Base-by-base conservation (phyloP, 37 sponge, comb jelly and placozoan species). In the Dysidea cf. avara region DNA sequence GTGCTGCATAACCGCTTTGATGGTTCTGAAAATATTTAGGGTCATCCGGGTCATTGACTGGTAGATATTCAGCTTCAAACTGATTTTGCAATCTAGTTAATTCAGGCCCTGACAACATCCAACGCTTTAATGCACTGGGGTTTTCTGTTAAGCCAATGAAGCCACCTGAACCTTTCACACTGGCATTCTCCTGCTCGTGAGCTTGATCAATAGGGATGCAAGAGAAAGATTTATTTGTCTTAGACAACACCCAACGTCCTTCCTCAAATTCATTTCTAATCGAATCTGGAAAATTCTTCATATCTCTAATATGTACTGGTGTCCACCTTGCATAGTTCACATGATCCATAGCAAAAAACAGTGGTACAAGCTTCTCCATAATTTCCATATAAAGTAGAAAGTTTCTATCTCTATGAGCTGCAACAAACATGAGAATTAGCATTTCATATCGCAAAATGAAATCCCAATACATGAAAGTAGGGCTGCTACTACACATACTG, bases 381-480 rank as follows among this genome's bases (percentile, higher is more conserved):
- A 64, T 39, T 28, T 64, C 66, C 66, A 64, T 39, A 33, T 64
- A 64, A 9, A 64, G 66, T 9, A 17, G 11, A 39, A 64, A 64
- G 36, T 64, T 64, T 64, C 36, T 64, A 36, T 64, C 66, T 64
- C 66, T 64, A 20, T 64, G 66, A 64, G 12, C 66, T 28, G 39
- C 34, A 28, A 64, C 34, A 28, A 64, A 64, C 7, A 64, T 64
- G 35, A 64, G 39, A 64, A 64, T 31, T 7, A 64, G 66, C 11
- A 39, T 64, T 64, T 64, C 66, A 33, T 64, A 64, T 18, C 66
- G 29, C 66, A 64, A 9, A 28, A 72, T 43, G 37, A 11, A 24
- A 36, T 72, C 73, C 73, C 58, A 56, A 33, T 35, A 72, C 59
- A 51, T 52, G 38, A 72, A 57, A n/a, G 73, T 72, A 21, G 73